Evolutionary conservation across 2,113 vertebrate genomes (phyloP), one percentile per base, ranked within the genome.

Genomic region (Rallus limicola): DNA sequence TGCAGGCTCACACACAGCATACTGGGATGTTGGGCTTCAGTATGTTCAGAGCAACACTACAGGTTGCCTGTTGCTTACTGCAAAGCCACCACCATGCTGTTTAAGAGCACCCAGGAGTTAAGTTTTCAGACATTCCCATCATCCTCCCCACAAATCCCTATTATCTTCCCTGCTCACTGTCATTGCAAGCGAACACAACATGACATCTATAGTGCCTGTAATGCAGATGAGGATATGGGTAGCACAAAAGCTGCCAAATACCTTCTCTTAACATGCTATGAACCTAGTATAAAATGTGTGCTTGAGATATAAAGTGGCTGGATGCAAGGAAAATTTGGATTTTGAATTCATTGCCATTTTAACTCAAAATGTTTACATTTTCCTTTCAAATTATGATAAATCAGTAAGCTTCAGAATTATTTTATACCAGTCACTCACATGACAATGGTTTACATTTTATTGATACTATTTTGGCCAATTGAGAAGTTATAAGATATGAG

Each of bases 391-490:
- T 38, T 5, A 18, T 6, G 3, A 36, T 3, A 87, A 65, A 36
- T 28, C 42, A 9, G 8, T 8, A 18, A 18, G 6, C 4, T 52
- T 62, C 76, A 52, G 34, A 29, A 7, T 0, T 0, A 16, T 23
- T 79, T 62, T 18, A 62, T 5, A 52, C 23, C 36, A 33, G 5
- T 44, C 24, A 25, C 18, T 56, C 44, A 8, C 21, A 16, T 5
- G 14, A 11, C 3, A n/a, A 25, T 0, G 0, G 24, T 59, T 80
- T 25, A 72, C 4, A 0, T 50, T 48, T 60, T 25, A 36, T 5
- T 19, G 3, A 8, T 17, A 8, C 10, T 2, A 0, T 10, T 40
- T 6, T 25, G 1, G 0, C 16, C 53, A 34, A 0, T 0, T 6
- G 14, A 4, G 28, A 21, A 2, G 1, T 48, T 28, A 9, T 5